A percentile compares a stretch with the other conserved stretches of the same genome.
These are phyloP conservation scores for Cryptus viduatorius DNA, from an alignment of 2,888 invertebrate species.

Conservation along the genomic window DNA sequence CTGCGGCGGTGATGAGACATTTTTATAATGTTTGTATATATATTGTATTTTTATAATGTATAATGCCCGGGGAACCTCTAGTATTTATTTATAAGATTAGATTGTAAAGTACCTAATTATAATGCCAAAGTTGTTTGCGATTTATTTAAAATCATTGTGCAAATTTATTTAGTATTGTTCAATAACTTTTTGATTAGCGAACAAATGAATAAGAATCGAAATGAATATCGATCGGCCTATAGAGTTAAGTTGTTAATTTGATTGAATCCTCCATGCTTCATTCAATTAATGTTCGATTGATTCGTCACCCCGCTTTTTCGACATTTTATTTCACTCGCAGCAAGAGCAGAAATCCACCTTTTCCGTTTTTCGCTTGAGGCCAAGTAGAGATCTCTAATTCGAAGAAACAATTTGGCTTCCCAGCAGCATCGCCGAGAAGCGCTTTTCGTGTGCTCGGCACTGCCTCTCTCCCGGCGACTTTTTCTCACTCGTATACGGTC, in stretches of 20 bases:
- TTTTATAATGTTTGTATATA: too few relatives aligned
- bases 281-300: constrained; percentile 31
- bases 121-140: too few relatives aligned
- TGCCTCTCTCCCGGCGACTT: neutral
- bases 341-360: neutral
- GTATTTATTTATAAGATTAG: too few relatives aligned
- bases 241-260: neutral
- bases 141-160: too few relatives aligned
- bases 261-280: neutral
- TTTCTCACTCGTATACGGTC: constrained; percentile 30
- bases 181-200: too few relatives aligned
- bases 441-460: constrained; percentile 18
- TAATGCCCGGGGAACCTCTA: too few relatives aligned
- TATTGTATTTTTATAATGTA: too few relatives aligned
- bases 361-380: neutral
- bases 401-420: constrained; percentile 55
- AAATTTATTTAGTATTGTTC: too few relatives aligned
- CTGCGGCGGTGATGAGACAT: too few relatives aligned
- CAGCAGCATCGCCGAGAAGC: neutral
- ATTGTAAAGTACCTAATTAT: too few relatives aligned
- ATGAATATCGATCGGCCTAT: neutral
- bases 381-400: constrained; percentile 46
- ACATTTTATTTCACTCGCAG: neutral
- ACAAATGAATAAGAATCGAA: too few relatives aligned
- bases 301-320: constrained; percentile 10